Percentiles rank a stretch among this genome's conserved stretches.
Conservation (phyloP, 2,113 vertebrate species). For the Myrmophylax atrothorax region DNA sequence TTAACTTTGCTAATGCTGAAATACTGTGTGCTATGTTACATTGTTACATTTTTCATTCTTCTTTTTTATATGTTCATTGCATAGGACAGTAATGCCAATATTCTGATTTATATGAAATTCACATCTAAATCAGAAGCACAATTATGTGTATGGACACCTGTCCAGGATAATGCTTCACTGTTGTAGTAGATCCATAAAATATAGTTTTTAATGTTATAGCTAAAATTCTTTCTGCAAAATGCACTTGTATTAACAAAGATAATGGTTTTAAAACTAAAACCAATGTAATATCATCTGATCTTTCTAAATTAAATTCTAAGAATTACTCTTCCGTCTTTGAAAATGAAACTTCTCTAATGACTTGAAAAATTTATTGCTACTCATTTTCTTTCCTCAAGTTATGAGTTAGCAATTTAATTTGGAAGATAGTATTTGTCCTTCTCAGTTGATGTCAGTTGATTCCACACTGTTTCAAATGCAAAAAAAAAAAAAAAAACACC, state of each 20-base stretch:
- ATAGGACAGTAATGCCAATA: background rate
- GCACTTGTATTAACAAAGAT: background rate
- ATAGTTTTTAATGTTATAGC: background rate
- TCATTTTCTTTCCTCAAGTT: background rate
- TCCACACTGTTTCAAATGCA: background rate
- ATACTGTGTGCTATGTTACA: background rate
- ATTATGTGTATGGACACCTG: background rate
- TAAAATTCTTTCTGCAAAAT: background rate
- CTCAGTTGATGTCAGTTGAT: background rate
- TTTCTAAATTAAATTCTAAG: conserved; percentile 5
- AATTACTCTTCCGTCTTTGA: background rate
- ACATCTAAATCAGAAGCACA: background rate
- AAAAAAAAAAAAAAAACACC: too few relatives aligned
- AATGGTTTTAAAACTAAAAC: background rate
- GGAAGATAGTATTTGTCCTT: background rate
- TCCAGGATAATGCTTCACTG: background rate
- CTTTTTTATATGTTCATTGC: background rate
- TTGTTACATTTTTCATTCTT: background rate
- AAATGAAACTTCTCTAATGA: background rate
- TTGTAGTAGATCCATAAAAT: background rate
- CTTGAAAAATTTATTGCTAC: background rate
- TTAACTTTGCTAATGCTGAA: background rate
- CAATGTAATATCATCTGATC: background rate
- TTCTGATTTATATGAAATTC: background rate
- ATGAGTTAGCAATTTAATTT: background rate